phyloP scores from a whole-genome alignment of 2,888 invertebrate genomes.

The Chymomyza amoena region DNA sequence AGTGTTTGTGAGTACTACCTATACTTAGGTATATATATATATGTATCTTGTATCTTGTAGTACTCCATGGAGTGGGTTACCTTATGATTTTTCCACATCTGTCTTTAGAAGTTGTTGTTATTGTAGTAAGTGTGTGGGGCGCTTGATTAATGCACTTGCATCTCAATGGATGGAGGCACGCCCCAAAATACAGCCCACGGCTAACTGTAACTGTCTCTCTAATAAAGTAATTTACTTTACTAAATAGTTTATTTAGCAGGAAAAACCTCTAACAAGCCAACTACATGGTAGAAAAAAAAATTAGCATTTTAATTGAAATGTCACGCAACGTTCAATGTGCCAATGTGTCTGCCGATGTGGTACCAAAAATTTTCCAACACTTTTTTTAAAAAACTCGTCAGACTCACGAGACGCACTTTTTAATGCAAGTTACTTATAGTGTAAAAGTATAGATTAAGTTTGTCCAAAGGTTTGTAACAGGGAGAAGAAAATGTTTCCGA shows the following conservation, averaged over 20 bases:
- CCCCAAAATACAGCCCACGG: conserved; percentile 35
- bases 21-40: conserved; percentile 25
- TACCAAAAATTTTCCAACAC: background rate
- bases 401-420: conserved; percentile 8
- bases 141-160: conserved; percentile 69
- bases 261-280: conserved; percentile 47
- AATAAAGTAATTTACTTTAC: conserved; percentile 69
- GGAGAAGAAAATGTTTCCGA: too few species aligned
- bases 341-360: background rate
- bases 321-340: conserved; percentile 43
- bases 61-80: conserved; percentile 22
- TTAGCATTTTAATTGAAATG: conserved; percentile 76
- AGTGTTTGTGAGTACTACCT: conserved; percentile 59
- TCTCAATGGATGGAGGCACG: conserved; percentile 29
- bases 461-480: too few species aligned
- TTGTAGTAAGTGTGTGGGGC: conserved; percentile 43
- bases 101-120: background rate
- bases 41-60: background rate
- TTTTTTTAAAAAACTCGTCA: background rate
- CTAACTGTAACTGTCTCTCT: conserved; percentile 37
- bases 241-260: conserved; percentile 55
- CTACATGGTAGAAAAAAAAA: conserved; percentile 33
- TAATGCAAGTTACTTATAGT: background rate
- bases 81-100: background rate
- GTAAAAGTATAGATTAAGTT: too few species aligned